phyloP scores from a whole-genome alignment of 2,797 vertebrate species.

The Acanthis flammea region DNA sequence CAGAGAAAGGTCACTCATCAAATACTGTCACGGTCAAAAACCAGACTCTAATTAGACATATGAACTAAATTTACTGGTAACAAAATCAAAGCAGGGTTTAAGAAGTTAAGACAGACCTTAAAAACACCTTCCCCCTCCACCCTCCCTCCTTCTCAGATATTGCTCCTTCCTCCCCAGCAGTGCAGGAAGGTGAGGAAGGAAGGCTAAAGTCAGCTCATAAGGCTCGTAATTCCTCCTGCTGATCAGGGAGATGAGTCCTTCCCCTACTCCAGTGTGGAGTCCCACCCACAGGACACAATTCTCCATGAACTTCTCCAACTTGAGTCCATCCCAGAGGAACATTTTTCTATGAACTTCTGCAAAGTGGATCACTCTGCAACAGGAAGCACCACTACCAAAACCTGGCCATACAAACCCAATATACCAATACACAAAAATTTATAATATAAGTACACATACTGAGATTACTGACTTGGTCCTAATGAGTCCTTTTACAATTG shows the following conservation, averaged over 20 bases:
- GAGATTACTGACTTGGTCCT: background rate
- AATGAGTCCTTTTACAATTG: background rate
- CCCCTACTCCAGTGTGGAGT: fast-evolving
- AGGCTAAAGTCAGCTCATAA: background rate
- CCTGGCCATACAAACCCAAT: background rate
- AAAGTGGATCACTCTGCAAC: background rate
- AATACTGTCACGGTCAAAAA: fast-evolving
- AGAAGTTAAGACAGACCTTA: background rate
- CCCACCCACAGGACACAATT: background rate
- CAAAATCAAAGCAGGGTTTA: background rate
- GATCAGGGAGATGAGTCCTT: background rate
- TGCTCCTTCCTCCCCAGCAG: background rate
- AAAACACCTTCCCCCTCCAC: background rate
- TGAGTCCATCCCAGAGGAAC: background rate
- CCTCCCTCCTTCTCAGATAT: background rate
- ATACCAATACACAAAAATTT: background rate
- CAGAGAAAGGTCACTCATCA: background rate
- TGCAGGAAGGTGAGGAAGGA: background rate
- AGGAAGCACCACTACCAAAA: fast-evolving
- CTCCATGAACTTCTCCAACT: background rate
- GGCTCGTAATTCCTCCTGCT: fast-evolving
- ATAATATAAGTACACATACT: background rate
- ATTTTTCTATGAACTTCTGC: background rate
- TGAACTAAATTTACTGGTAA: background rate
- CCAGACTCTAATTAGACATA: background rate